Evolutionary conservation across 1,140 invertebrate species (phyloP).

Genomic region (Philopotamus ludificatus): DNA sequence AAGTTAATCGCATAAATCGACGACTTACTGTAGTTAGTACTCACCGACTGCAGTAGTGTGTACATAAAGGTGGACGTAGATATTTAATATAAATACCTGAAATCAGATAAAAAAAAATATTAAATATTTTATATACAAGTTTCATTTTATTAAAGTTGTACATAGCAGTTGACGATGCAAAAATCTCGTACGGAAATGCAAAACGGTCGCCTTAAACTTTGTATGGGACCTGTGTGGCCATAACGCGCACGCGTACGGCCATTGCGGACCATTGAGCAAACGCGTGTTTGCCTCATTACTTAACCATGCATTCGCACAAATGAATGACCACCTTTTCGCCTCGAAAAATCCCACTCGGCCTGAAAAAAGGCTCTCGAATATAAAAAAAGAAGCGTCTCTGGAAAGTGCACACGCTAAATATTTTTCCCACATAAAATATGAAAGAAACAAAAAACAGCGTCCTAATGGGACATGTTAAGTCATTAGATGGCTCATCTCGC

Average conservation of each 20-base stretch:
- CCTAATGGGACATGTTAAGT: neutral
- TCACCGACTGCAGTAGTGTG: too few relatives aligned
- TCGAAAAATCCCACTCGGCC: neutral
- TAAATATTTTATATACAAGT: too few relatives aligned
- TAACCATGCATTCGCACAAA: neutral
- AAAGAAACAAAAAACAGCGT: neutral
- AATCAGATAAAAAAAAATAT: too few relatives aligned
- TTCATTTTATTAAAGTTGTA: too few relatives aligned
- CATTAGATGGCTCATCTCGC: neutral
- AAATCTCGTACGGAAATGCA: too few relatives aligned
- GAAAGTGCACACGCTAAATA: too few relatives aligned
- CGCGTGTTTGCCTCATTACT: slow-evolving; percentile 12
- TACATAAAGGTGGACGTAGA: too few relatives aligned
- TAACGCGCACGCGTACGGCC: slow-evolving; percentile 2
- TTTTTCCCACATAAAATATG: too few relatives aligned
- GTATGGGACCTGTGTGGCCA: neutral
- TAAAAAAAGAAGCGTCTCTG: neutral
- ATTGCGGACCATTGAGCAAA: slow-evolving; percentile 10
- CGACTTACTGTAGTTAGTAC: too few relatives aligned
- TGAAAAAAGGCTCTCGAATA: neutral
- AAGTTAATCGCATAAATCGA: too few relatives aligned
- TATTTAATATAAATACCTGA: too few relatives aligned
- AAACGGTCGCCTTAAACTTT: neutral
- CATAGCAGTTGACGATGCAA: too few relatives aligned
- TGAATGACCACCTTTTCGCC: neutral